Conservation (phyloP, 2,797 vertebrate species). For the Danio choprae region DNA sequence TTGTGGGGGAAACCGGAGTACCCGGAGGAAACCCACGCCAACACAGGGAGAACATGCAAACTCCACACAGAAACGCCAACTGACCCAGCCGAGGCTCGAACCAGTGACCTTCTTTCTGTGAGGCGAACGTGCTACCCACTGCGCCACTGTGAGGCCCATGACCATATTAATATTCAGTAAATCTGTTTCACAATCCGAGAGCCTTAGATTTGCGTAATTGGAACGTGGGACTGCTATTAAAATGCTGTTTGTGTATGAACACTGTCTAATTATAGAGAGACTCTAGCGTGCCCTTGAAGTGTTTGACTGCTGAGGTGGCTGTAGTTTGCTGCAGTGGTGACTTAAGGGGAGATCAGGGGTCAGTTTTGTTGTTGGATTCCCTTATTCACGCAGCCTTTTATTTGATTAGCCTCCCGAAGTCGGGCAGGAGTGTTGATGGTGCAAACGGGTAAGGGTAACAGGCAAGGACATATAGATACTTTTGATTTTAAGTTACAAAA, state of each 20-base stretch:
- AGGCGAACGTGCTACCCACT: too few species aligned
- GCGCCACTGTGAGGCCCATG: too few species aligned
- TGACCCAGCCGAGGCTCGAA: too few species aligned
- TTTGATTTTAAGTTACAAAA: conserved; percentile 46
- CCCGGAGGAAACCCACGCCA: too few species aligned
- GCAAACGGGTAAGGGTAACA: conserved; percentile 69
- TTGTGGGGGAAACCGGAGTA: too few species aligned
- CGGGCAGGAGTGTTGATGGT: conserved; percentile 69
- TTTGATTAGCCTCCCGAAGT: conserved; percentile 69
- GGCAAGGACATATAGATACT: conserved; percentile 76
- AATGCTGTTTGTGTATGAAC: conserved; percentile 42
- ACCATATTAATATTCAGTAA: neutral
- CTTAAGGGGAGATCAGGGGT: conserved; percentile 55
- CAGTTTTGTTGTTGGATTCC: conserved; percentile 66
- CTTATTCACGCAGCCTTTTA: conserved; percentile 69
- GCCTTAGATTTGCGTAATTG: neutral
- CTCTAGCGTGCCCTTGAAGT: conserved; percentile 40
- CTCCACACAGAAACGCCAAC: too few species aligned
- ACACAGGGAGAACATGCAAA: too few species aligned
- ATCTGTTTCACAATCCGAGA: conserved; percentile 22
- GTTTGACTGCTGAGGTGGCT: conserved; percentile 48
- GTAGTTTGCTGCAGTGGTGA: conserved; percentile 22
- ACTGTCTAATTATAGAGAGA: conserved; percentile 46
- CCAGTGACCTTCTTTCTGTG: too few species aligned
- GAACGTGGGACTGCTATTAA: conserved; percentile 25